Evolutionary conservation across 1,140 invertebrate genomes (phyloP).

Genomic region (Arion vulgaris): DNA sequence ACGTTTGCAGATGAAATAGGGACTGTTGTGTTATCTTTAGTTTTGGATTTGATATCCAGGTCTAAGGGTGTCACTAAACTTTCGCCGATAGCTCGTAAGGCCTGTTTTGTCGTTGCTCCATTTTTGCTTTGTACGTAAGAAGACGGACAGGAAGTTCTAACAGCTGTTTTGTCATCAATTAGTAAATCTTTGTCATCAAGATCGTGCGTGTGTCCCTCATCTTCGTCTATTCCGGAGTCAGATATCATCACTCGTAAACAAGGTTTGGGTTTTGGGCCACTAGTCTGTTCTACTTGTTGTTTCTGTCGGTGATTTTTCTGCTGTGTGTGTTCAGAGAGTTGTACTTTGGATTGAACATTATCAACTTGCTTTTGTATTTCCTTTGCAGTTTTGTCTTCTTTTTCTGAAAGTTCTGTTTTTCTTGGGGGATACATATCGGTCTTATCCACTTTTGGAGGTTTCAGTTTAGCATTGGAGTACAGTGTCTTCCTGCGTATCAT

Average conservation of each 20-base stretch:
- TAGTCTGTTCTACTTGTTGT: conserved; percentile 12
- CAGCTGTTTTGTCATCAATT: neutral
- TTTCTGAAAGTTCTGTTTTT: conserved; percentile 24
- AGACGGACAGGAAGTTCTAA: neutral
- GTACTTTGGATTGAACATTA: conserved; percentile 11
- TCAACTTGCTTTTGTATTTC: conserved; percentile 29
- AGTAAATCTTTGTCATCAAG: conserved; percentile 15
- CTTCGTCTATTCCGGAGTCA: conserved; percentile 33
- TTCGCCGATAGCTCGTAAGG: conserved; percentile 66
- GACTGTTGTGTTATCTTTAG: conserved; percentile 12
- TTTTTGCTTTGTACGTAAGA: conserved; percentile 52
- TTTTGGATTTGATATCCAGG: conserved; percentile 52
- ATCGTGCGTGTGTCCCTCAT: conserved; percentile 28
- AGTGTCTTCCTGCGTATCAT: conserved; percentile 66
- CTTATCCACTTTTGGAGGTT: conserved; percentile 62
- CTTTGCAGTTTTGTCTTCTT: neutral
- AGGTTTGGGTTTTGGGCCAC: conserved; percentile 20
- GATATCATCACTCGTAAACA: conserved; percentile 26
- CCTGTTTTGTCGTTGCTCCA: conserved; percentile 63
- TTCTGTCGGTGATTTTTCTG: neutral
- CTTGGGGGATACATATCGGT: conserved; percentile 62
- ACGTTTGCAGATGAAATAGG: neutral
- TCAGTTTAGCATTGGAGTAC: conserved; percentile 59
- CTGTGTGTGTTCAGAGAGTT: neutral
- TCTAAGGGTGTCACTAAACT: conserved; percentile 69